These are phyloP conservation scores for Panagrolaimus sp. DNA, from an alignment of 1,140 invertebrate species.

Conservation along the genomic window DNA sequence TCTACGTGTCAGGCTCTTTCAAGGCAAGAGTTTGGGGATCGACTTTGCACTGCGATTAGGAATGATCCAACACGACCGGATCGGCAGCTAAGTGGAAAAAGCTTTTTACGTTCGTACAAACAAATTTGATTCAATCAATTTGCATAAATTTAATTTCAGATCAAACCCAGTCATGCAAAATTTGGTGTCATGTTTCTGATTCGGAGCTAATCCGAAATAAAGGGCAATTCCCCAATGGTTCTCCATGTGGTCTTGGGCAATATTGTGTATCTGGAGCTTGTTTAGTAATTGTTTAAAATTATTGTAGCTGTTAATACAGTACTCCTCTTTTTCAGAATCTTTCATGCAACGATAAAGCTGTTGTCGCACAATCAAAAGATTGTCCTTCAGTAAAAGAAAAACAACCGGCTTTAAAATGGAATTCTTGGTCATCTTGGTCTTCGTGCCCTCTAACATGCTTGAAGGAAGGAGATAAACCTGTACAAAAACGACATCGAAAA, in stretches of 20 bases:
- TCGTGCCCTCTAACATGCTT: conserved; percentile 32
- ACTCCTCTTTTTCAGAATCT: conserved; percentile 25
- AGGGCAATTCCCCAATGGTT: conserved; percentile 58
- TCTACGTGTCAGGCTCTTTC: conserved; percentile 49
- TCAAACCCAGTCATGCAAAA: conserved; percentile 57
- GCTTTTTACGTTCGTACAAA: conserved; percentile 48
- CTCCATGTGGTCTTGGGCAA: conserved; percentile 51
- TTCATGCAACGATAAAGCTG: conserved; percentile 42
- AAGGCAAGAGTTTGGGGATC: conserved; percentile 53
- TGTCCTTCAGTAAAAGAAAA: conserved; percentile 35
- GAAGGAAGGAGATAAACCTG: conserved; percentile 22
- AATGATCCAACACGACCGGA: conserved; percentile 51
- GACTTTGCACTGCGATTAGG: conserved; percentile 50
- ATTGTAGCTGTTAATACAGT: too few relatives aligned
- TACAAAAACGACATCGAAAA: conserved; percentile 41
- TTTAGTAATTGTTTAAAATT: conserved; percentile 26
- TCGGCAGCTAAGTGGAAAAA: conserved; percentile 50
- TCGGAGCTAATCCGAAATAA: conserved; percentile 59
- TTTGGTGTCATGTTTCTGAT: conserved; percentile 57
- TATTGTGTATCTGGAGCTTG: conserved; percentile 55
- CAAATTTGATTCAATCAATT: neutral
- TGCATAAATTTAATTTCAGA: conserved; percentile 36
- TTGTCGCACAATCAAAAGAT: conserved; percentile 39
- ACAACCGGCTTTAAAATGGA: conserved; percentile 34
- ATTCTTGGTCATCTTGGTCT: conserved; percentile 36